Base-by-base conservation (phyloP, 2,797 vertebrate genomes). In the Clamator glandarius region DNA sequence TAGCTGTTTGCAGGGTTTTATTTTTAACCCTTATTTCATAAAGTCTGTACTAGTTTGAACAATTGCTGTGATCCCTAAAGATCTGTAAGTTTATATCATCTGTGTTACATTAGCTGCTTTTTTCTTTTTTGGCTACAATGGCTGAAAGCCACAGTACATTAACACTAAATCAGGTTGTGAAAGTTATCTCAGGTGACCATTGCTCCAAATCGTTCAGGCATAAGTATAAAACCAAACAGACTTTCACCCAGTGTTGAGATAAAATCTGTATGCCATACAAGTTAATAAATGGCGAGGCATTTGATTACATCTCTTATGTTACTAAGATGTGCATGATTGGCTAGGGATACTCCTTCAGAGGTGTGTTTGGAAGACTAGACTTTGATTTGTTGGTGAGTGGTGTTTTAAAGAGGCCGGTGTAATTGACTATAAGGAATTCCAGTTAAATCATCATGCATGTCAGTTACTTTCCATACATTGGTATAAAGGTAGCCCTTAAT, bases 281-380 rank as follows among this genome's bases (percentile, higher is more conserved):
- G 91, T 95, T 93, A 96, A 94, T 92, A 54, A 93, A 72, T 83
- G 41, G 31, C 84, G 29, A 63, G 89, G 31, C 9, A 23, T 39
- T 87, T 84, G 15, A 63, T 80, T 81, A 20, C 25, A 23, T 88
- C 33, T 59, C 41, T 70, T 39, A 33, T n/a, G 6, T 55, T 80
- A 58, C 50, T 51, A 62, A 52, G 58, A n/a, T 19, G 16, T 57
- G 36, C 84, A 79, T 77, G 48, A 50, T 39, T 90, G 63, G 69
- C 59, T 80, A 5, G 0, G 69, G n/a, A 52, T 64, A 33, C 8
- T 82, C 18, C 57, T 87, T 87, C 61, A 42, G 59, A 69, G 19
- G 11, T 50, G 10, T 31, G 68, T 72, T 64, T 74, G 70, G 36
- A 72, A 84, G 57, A 61, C 72, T 48, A 52, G 42, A 12, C 58